Percentiles rank a stretch among this genome's conserved stretches.
Conservation (phyloP, 2,888 invertebrate genomes). For the Pristionchus exspectatus region DNA sequence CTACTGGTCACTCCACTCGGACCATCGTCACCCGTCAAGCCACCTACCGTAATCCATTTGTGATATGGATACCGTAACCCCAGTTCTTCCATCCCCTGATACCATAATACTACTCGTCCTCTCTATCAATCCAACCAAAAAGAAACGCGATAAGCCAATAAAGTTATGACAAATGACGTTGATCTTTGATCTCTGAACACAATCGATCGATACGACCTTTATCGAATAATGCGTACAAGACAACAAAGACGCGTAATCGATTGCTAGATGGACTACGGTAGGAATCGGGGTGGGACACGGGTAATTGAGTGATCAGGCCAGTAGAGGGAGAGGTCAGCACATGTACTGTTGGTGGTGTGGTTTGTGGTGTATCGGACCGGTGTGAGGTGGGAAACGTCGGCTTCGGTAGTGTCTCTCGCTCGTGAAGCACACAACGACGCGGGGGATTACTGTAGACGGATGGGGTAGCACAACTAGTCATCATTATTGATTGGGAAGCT, state of each 20-base stretch:
- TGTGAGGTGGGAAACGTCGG: slow-evolving; percentile 18
- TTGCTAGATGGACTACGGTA: slow-evolving; percentile 25
- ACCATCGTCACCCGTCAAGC: not conserved
- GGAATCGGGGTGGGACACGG: slow-evolving; percentile 36
- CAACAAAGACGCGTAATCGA: slow-evolving; percentile 37
- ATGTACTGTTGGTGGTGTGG: slow-evolving; percentile 47
- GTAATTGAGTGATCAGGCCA: slow-evolving; percentile 43
- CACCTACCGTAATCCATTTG: slow-evolving; percentile 17
- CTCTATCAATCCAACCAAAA: slow-evolving; percentile 30
- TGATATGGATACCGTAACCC: not conserved
- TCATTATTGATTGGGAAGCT: slow-evolving; percentile 21
- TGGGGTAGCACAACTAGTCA: slow-evolving; percentile 36
- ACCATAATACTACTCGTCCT: slow-evolving; percentile 2
- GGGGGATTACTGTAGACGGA: slow-evolving; percentile 26
- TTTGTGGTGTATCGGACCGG: slow-evolving; percentile 41
- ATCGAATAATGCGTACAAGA: slow-evolving; percentile 36
- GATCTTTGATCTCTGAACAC: slow-evolving; percentile 22
- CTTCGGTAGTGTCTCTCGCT: not conserved
- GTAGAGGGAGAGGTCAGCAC: slow-evolving; percentile 27
- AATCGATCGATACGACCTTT: slow-evolving; percentile 32
- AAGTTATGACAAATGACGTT: slow-evolving; percentile 42
- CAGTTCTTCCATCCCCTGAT: not conserved
- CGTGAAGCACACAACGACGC: slow-evolving; percentile 14
- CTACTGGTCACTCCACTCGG: not conserved
- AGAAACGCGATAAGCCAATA: slow-evolving; percentile 38